Conservation (phyloP, 2,113 vertebrate species). For the Cyanoramphus novaezelandiae region DNA sequence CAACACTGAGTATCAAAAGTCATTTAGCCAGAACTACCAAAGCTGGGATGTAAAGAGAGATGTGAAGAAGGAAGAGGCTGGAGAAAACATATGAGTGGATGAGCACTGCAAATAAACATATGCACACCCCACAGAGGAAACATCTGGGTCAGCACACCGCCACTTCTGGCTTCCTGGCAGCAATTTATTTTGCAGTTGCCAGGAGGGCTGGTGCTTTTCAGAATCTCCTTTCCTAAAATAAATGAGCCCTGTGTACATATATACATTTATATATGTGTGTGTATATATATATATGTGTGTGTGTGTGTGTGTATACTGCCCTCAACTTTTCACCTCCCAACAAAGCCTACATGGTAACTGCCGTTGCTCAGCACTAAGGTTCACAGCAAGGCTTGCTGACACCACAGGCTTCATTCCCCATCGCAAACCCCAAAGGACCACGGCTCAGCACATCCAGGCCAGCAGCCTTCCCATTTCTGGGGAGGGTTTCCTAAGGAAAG, state of each 20-base stretch:
- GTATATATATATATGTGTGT: fast-evolving
- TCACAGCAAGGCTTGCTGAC: neutral
- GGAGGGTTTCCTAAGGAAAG: neutral
- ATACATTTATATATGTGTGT: neutral
- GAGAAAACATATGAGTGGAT: neutral
- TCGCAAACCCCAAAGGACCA: neutral
- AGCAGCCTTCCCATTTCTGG: neutral
- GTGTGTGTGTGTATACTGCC: fast-evolving
- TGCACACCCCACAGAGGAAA: fast-evolving
- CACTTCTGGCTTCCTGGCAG: neutral
- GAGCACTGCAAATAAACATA: neutral
- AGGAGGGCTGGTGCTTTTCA: neutral
- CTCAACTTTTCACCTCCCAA: neutral
- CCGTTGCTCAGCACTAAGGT: neutral
- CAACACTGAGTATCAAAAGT: fast-evolving
- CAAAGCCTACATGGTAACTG: fast-evolving
- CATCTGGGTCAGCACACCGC: neutral
- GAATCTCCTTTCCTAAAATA: neutral
- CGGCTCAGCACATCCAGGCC: neutral
- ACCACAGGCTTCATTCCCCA: neutral
- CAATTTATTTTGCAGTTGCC: neutral
- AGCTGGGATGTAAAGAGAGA: neutral
- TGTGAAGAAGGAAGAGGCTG: neutral
- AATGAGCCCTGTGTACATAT: fast-evolving
- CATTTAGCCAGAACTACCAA: neutral